Percentiles rank a stretch among this genome's conserved stretches.
Conservation (phyloP, 2,888 invertebrate genomes). For the Tridacna gigas region DNA sequence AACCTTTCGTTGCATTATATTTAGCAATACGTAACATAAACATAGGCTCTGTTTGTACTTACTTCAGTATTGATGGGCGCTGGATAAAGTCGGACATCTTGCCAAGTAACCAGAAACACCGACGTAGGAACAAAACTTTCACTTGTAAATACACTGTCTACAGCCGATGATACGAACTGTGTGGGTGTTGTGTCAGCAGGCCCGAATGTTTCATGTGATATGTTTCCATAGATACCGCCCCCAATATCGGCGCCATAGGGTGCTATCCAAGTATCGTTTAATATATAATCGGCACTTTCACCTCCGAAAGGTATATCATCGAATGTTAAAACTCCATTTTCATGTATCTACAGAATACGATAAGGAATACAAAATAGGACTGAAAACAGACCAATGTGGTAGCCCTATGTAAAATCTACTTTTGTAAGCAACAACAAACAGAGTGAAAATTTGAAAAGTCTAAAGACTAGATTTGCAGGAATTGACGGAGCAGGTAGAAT, state of each 20-base stretch:
- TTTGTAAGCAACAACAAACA: no score
- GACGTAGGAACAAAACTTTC: conserved; percentile 24
- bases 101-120: conserved; percentile 41
- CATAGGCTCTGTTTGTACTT: not conserved
- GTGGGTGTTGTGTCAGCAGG: conserved; percentile 11
- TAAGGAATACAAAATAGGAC: not conserved
- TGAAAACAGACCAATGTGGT: no score
- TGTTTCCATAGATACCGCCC: not conserved
- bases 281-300: not conserved
- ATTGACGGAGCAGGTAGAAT: no score
- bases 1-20: no score
- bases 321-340: conserved; percentile 46
- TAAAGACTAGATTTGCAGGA: no score
- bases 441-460: no score
- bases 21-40: no score
- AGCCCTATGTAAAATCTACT: no score
- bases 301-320: conserved; percentile 28
- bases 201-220: conserved; percentile 8
- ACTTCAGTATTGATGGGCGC: conserved; percentile 11
- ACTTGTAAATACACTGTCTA: conserved; percentile 30
- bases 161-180: conserved; percentile 16
- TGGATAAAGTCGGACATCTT: conserved; percentile 24
- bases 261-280: conserved; percentile 39
- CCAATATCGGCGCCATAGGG: conserved; percentile 43
- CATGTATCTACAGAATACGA: conserved; percentile 34